Evolutionary conservation across 2,888 invertebrate species (phyloP), one percentile per base, ranked within the genome.

Genomic region (Heliconius sara): DNA sequence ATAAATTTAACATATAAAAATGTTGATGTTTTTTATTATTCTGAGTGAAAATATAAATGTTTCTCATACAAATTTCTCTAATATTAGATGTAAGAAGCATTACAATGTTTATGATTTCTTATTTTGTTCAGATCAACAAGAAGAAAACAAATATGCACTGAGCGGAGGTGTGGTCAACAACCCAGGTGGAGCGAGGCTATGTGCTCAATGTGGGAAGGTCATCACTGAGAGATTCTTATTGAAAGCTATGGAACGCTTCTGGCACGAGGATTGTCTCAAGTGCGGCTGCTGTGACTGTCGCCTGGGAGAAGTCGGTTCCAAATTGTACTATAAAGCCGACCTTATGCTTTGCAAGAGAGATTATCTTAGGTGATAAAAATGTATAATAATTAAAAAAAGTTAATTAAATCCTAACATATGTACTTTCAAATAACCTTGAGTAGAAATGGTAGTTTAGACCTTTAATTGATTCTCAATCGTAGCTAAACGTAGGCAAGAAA

Each of bases 261-360:
- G 99, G 98, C 99, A 99, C 94, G 98, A 99, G 87, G 98, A 98
- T 93, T 98, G 98, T 88, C 96, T 99, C 83, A 98, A 98, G 90
- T 98, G 98, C 89, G 98, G 98, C 81, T 98, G 98, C 93, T 99
- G 99, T 90, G 98, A 98, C 92, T 98, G 98, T 91, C 96, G 98
- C 76, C 96, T 99, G n/a, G 98, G 98, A 2, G 98, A 99, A 93
- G 98, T 98, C 66, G 98, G 98, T 83, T 98, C 98, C 78, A 98
- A 98, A 83, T 96, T 98, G 76, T 99, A 98, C 94, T 98, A 98
- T 86, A 98, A 98, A 92, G 98, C 98, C 66, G 98, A 98, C 93
- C 97, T 98, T 83, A 97, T 98, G 91, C 96, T 98, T 80, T 99
- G 98, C 95, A 97, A 98, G 94, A 96, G 98, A 89, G 98, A 99